Conservation (phyloP, 1,140 invertebrate genomes). For the Helicorthomorpha holstii region DNA sequence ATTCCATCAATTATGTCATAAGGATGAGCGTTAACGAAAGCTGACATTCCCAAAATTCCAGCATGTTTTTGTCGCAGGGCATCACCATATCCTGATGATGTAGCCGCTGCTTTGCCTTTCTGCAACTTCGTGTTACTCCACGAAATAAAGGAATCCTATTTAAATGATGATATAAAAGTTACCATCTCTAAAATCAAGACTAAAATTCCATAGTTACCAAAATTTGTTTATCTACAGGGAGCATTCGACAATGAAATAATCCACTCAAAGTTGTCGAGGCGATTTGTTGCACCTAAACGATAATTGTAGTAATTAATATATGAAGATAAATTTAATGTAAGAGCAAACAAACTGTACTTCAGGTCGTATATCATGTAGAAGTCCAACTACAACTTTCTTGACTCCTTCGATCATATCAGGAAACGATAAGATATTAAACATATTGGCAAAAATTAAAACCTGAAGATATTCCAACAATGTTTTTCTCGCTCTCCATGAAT, state of each 20-base stretch:
- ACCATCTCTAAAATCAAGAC: slow-evolving; percentile 7
- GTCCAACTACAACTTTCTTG: slow-evolving; percentile 35
- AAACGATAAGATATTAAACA: slow-evolving; percentile 48
- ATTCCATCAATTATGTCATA: slow-evolving; percentile 75
- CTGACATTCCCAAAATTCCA: slow-evolving; percentile 71
- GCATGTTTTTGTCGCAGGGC: slow-evolving; percentile 41
- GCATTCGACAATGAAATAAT: slow-evolving; percentile 65
- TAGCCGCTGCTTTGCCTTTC: slow-evolving; percentile 19
- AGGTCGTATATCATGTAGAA: slow-evolving; percentile 48
- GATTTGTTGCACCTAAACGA: slow-evolving; percentile 41
- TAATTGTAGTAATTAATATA: neutral
- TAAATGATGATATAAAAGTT: slow-evolving; percentile 6
- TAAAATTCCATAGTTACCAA: slow-evolving; percentile 22
- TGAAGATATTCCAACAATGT: slow-evolving; percentile 57
- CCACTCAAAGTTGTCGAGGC: slow-evolving; percentile 68
- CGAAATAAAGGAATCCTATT: slow-evolving; percentile 12
- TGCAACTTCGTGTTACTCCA: slow-evolving; percentile 21
- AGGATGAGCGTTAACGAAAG: slow-evolving; percentile 71
- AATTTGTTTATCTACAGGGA: slow-evolving; percentile 31
- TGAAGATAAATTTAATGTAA: neutral
- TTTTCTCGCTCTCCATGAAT: slow-evolving; percentile 59
- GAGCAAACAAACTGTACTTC: slow-evolving; percentile 35
- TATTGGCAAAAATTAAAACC: slow-evolving; percentile 65
- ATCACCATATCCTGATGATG: slow-evolving; percentile 16
- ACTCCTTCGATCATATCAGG: slow-evolving; percentile 25